Percentiles rank a stretch among this genome's conserved stretches.
phyloP scores from a whole-genome alignment of 2,888 invertebrate species.

The Lasioglossum zephyrum region DNA sequence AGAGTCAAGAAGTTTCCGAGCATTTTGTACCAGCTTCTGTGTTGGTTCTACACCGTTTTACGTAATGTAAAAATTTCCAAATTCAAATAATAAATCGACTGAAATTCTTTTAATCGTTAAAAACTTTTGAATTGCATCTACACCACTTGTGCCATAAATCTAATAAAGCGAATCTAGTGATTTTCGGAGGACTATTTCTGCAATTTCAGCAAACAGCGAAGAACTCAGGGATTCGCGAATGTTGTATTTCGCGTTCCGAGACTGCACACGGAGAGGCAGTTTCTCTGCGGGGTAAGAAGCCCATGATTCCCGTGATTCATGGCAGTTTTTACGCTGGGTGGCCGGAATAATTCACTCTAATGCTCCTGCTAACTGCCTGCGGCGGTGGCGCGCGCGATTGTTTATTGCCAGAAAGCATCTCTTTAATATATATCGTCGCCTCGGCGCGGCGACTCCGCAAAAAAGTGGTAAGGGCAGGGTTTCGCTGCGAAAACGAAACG shows the following conservation, averaged over 20 bases:
- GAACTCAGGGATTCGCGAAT: neutral
- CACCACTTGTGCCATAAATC: neutral
- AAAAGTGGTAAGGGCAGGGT: slow-evolving; percentile 20
- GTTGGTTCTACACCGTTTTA: neutral
- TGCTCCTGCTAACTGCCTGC: slow-evolving; percentile 82
- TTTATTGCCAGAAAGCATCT: slow-evolving; percentile 80
- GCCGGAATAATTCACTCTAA: slow-evolving; percentile 83
- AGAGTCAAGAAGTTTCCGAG: neutral
- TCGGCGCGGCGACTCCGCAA: slow-evolving; percentile 44
- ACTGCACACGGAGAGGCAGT: slow-evolving; percentile 69
- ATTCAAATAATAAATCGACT: no score
- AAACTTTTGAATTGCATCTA: neutral
- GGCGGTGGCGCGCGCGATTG: slow-evolving; percentile 74
- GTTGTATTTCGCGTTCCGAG: slow-evolving; percentile 36
- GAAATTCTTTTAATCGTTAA: neutral
- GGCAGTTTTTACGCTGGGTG: slow-evolving; percentile 80
- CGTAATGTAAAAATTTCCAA: neutral
- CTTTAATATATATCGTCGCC: slow-evolving; percentile 70
- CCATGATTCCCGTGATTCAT: slow-evolving; percentile 81
- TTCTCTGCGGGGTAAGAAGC: slow-evolving; percentile 65
- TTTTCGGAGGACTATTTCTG: neutral
- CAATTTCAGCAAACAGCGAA: neutral
- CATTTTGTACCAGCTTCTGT: neutral
- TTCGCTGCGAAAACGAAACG: slow-evolving; percentile 36
- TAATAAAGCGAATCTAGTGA: no score